Base-by-base conservation (phyloP, 2,888 invertebrate genomes). In the Acrobeloides nanus region DNA sequence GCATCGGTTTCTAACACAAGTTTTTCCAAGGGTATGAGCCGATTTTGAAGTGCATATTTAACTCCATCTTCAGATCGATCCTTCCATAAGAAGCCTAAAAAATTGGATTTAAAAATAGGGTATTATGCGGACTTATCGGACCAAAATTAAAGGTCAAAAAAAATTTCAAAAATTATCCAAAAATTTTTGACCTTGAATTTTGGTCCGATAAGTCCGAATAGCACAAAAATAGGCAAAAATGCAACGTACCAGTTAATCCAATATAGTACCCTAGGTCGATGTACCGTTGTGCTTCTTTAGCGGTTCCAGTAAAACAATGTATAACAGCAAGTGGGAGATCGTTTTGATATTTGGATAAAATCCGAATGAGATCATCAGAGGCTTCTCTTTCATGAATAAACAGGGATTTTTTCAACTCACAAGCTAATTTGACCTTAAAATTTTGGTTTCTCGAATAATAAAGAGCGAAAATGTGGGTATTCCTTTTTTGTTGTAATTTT, bases 381-480 rank as follows among this genome's bases (percentile, higher is more conserved):
- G 90, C 90, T 64, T 88, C 88, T 75, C 89, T 82, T 77, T 92
- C 90, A 75, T 89, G 89, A 38, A 92, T 82, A 71, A 89, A 83
- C 33, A 92, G 76, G 1, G 90, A 89, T 75, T 89, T 90, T 49
- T 83, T 81, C 38, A 90, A 78, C 67, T 84, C 83, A 71, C 86
- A 85, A 38, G 90, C 90, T 72, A 92, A 80, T 75, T 85, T 82
- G 40, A 85, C 82, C 84, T 85, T 75, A 5, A 62, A 53, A 44
- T n/a, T 4, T 6, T 5, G 17, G 15, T 39, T 6, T 40, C 17
- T 1, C 32, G 40, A 39, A 10, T 32, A 23, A 21, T 10, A 12
- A 18, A 57, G 17, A 27, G n/a, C 15, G n/a, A 57, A 7, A 20
- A 20, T 2, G 4, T 29, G 23, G 10, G n/a, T n/a, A n/a, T n/a